Base-by-base conservation (phyloP, 1,140 invertebrate species). In the Drosophila insularis region DNA sequence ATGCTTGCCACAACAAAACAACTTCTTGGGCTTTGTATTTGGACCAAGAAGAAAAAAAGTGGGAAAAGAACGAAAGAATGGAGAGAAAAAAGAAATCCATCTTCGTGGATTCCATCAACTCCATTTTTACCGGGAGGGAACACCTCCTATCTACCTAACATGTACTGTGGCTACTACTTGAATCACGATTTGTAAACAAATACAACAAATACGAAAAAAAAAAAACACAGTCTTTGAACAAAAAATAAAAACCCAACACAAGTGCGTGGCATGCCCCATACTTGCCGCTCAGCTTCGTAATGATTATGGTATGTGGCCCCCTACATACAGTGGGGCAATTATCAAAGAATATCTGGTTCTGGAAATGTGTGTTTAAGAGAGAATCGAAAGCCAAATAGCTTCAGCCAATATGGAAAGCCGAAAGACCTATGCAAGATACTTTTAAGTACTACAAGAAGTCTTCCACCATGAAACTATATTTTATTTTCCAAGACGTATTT, bases 111-210 rank as follows among this genome's bases (percentile, higher is more conserved):
- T 68, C 79, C 63, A 58, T 58, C 55, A 58, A 58, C 55, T 58
- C 59, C 39, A 39, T 61, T 40, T 61, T 40, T 14, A 53, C 53
- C 50, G 53, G 19, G 66, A 19, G 68, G 74, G 75, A 76, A 73
- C 76, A 87, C 79, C 78, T 73, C 70, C 68, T 76, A 79, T 60
- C 43, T 50, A 50, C 43, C 43, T 50, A 21, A 19, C 43, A 21
- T 76, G 74, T 17, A 19, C 27, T 35, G 31, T 77, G 65, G 73
- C 74, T 70, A 81, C 89, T 89, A 82, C 84, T 90, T 90, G 81
- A 89, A 81, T 90, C 89, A 74, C 72, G 71, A 80, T 80, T 89
- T 90, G 84, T 90, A 90, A 90, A 90, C 89, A 90, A 90, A 89
- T 80, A 82, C 82, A 62, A 17, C 59, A 55, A 39, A 39, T 35